phyloP scores from a whole-genome alignment of 2,113 vertebrate species.

The Lepus timidus region DNA sequence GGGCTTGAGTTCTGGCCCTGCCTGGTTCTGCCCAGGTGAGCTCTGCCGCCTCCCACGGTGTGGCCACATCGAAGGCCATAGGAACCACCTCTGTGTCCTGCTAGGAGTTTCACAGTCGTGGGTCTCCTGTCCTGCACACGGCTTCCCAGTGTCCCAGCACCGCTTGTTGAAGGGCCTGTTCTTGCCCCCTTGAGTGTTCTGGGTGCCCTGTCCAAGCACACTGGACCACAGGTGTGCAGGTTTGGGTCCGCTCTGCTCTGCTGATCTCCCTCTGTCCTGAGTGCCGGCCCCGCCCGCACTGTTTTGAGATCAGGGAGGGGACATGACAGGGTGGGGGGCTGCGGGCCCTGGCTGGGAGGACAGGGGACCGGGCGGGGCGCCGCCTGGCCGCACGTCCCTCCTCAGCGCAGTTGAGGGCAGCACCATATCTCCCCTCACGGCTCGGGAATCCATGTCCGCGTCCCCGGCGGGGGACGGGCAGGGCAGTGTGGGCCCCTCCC shows the following conservation, averaged over 20 bases:
- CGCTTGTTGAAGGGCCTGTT: background rate
- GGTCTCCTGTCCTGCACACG: too few relatives aligned
- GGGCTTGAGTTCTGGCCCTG: too few relatives aligned
- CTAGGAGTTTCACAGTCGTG: too few relatives aligned
- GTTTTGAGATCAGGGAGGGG: background rate
- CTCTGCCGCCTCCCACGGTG: too few relatives aligned
- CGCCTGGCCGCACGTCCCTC: background rate
- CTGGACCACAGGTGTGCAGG: background rate
- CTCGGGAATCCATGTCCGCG: background rate
- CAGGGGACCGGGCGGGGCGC: background rate
- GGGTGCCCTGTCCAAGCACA: background rate
- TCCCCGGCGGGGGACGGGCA: background rate
- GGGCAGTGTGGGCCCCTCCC: too few relatives aligned
- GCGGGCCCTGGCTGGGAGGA: background rate
- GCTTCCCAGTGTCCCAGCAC: background rate
- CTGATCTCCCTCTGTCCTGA: background rate
- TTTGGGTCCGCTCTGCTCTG: constrained; percentile 3
- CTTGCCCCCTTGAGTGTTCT: background rate
- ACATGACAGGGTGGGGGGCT: background rate
- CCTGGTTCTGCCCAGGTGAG: too few relatives aligned
- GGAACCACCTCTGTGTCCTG: too few relatives aligned
- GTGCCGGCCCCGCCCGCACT: background rate
- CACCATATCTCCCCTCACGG: background rate
- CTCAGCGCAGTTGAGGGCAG: background rate
- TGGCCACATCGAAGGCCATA: too few relatives aligned